A percentile compares a stretch with the other conserved stretches of the same genome.
phyloP scores from a whole-genome alignment of 2,888 invertebrate species.

The Pegoplata infirma region DNA sequence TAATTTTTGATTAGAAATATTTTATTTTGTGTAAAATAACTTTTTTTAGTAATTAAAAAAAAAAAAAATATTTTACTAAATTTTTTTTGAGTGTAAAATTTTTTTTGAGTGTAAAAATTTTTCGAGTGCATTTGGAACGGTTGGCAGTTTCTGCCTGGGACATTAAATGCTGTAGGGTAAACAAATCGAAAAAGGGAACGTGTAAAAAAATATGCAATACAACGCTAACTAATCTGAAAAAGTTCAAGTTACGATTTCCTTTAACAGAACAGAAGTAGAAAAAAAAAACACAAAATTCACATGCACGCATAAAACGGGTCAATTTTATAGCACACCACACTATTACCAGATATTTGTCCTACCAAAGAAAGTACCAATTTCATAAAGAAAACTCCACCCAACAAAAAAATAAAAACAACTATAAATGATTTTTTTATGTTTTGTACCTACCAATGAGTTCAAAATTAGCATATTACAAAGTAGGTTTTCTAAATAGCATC shows the following conservation, averaged over 20 bases:
- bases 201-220: background rate
- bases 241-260: background rate
- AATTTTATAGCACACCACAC: background rate
- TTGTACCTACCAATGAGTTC: slow-evolving; percentile 24
- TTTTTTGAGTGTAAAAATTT: too few relatives aligned
- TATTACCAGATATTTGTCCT: too few relatives aligned
- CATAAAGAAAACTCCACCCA: too few relatives aligned
- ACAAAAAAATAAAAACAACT: slow-evolving; percentile 4
- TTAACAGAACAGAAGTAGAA: slow-evolving; percentile 7
- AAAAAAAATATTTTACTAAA: too few relatives aligned
- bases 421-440: slow-evolving; percentile 39
- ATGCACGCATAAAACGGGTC: background rate
- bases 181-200: background rate
- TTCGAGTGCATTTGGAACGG: too few relatives aligned
- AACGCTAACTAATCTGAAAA: background rate
- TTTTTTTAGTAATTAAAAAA: too few relatives aligned
- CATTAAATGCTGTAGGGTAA: background rate
- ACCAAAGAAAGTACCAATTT: background rate
- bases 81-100: too few relatives aligned
- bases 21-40: too few relatives aligned
- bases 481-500: slow-evolving; percentile 29
- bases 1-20: too few relatives aligned
- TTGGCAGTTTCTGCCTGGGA: too few relatives aligned
- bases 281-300: background rate
- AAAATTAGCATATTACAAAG: slow-evolving; percentile 52